phyloP scores from a whole-genome alignment of 2,797 vertebrate species.

The Podarcis siculus region DNA sequence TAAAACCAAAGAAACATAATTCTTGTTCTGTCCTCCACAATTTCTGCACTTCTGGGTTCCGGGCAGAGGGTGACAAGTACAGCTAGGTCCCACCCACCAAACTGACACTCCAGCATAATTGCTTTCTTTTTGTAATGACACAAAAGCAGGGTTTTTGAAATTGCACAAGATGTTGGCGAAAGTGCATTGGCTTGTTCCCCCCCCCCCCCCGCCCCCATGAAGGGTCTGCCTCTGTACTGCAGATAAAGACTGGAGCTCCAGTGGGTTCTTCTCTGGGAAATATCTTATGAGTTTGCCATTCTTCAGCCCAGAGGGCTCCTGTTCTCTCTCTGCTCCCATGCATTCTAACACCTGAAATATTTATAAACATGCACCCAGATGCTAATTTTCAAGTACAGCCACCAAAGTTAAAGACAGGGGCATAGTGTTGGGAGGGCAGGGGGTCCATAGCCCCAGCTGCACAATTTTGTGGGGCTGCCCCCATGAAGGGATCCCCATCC shows the following conservation, averaged over 20 bases:
- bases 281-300: not conserved
- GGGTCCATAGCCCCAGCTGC: too few species aligned
- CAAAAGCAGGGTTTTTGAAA: not conserved
- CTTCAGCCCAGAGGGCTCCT: too few species aligned
- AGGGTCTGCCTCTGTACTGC: not conserved
- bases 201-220: too few species aligned
- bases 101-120: not conserved
- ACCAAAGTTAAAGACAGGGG: too few species aligned
- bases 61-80: not conserved
- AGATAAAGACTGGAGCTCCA: not conserved
- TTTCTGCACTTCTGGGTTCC: not conserved
- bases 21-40: constrained; percentile 11
- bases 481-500: too few species aligned
- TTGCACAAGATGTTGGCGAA: not conserved
- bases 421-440: too few species aligned
- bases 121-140: not conserved
- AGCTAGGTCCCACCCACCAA: not conserved
- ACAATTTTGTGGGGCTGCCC: too few species aligned
- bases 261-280: not conserved
- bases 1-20: constrained; percentile 19
- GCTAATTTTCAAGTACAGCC: not conserved
- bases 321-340: not conserved
- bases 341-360: not conserved
- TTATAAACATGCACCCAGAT: not conserved
- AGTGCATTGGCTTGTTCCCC: not conserved